Conservation (phyloP, 1,140 invertebrate genomes). For the Hypothenemus hampei region DNA sequence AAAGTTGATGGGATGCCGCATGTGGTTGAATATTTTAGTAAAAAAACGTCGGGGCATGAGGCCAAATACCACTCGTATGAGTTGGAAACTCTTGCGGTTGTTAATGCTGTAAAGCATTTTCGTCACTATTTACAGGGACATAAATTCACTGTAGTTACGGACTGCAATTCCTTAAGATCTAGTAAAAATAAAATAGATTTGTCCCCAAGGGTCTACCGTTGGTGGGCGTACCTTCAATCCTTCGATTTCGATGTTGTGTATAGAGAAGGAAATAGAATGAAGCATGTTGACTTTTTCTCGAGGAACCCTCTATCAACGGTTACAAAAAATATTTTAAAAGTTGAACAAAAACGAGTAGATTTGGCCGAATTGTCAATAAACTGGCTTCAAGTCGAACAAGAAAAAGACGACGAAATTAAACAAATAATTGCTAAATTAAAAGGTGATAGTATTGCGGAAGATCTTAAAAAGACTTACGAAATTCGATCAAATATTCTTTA, state of each 20-base stretch:
- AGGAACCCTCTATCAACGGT: too few relatives aligned
- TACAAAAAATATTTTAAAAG: slow-evolving; percentile 13
- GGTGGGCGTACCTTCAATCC: slow-evolving; percentile 40
- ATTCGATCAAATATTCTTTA: slow-evolving; percentile 4
- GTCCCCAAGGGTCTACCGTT: slow-evolving; percentile 39
- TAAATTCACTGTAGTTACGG: slow-evolving; percentile 34
- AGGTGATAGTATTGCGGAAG: neutral
- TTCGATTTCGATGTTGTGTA: slow-evolving; percentile 31
- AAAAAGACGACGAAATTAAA: slow-evolving; percentile 17
- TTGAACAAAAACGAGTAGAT: too few relatives aligned
- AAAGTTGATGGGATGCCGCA: neutral
- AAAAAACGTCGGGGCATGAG: neutral
- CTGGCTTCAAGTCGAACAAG: too few relatives aligned
- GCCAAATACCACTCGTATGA: neutral
- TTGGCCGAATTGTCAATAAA: too few relatives aligned
- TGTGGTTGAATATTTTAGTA: slow-evolving; percentile 2
- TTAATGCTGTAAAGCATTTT: slow-evolving; percentile 30
- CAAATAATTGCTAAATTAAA: slow-evolving; percentile 13
- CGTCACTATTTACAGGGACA: slow-evolving; percentile 14
- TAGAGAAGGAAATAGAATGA: slow-evolving; percentile 31
- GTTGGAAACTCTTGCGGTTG: slow-evolving; percentile 41
- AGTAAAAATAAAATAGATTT: slow-evolving; percentile 39
- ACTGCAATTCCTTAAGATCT: slow-evolving; percentile 41
- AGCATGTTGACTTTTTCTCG: slow-evolving; percentile 26
- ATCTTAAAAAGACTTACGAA: slow-evolving; percentile 5